Evolutionary conservation across 2,888 invertebrate genomes (phyloP).

Genomic region (Archips crataeganus): DNA sequence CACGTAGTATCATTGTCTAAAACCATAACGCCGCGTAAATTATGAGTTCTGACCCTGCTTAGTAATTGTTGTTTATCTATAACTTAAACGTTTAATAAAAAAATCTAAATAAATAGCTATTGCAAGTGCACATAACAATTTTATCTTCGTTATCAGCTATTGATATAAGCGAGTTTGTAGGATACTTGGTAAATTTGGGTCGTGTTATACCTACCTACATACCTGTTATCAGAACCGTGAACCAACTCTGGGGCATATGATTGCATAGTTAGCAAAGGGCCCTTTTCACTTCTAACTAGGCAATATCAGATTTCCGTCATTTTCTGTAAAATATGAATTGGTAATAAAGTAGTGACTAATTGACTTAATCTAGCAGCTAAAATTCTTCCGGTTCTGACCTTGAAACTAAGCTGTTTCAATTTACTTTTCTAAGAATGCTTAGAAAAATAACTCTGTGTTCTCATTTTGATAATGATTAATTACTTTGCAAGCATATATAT

Average conservation of each 20-base stretch:
- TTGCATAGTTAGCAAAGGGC: slow-evolving; percentile 32
- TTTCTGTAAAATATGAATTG: slow-evolving; percentile 23
- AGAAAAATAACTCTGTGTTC: not conserved
- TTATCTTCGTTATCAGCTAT: slow-evolving; percentile 80
- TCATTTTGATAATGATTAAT: not conserved
- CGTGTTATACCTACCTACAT: slow-evolving; percentile 58
- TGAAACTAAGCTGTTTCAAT: slow-evolving; percentile 5
- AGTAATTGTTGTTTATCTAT: slow-evolving; percentile 7
- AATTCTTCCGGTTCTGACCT: not conserved
- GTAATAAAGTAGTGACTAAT: slow-evolving; percentile 16
- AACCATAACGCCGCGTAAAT: not conserved
- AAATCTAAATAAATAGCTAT: slow-evolving; percentile 52
- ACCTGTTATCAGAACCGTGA: slow-evolving; percentile 57
- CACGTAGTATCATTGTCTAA: slow-evolving; percentile 54
- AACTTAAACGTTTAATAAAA: slow-evolving; percentile 41
- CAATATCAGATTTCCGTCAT: not conserved
- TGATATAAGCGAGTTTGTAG: slow-evolving; percentile 73
- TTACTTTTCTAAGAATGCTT: not conserved
- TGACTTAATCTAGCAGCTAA: not conserved
- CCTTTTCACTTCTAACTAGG: slow-evolving; percentile 7
- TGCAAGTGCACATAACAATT: slow-evolving; percentile 67
- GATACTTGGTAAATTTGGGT: slow-evolving; percentile 73
- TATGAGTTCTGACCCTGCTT: slow-evolving; percentile 11
- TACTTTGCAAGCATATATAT: not conserved
- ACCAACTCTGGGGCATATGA: slow-evolving; percentile 40